phyloP scores from a whole-genome alignment of 2,888 invertebrate genomes.

The Tuta absoluta region DNA sequence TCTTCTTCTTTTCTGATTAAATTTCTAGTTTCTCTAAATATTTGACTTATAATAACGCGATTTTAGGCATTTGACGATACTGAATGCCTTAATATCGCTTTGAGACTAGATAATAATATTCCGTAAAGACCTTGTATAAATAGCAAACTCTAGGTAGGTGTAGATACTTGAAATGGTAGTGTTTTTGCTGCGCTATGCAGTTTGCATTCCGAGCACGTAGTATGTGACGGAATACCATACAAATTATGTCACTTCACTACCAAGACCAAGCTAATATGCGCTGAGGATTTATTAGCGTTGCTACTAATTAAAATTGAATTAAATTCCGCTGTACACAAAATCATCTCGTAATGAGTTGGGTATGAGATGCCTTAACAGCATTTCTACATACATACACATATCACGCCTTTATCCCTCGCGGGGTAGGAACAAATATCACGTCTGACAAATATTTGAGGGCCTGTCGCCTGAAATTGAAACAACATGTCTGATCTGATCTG shows the following conservation, averaged over 20 bases:
- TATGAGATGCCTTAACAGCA: not conserved
- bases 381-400: not conserved
- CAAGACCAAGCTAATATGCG: not conserved
- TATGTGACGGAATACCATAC: slow-evolving; percentile 8
- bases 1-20: too few species aligned
- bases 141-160: not conserved
- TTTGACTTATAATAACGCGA: too few species aligned
- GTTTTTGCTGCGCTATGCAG: not conserved
- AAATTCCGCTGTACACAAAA: not conserved
- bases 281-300: not conserved
- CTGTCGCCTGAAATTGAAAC: too few species aligned
- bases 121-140: not conserved
- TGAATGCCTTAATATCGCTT: not conserved
- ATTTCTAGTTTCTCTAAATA: too few species aligned
- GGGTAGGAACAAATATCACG: too few species aligned
- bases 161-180: slow-evolving; percentile 2
- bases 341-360: not conserved
- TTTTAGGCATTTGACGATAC: too few species aligned
- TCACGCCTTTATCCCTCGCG: too few species aligned
- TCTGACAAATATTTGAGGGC: too few species aligned
- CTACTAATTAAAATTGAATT: not conserved
- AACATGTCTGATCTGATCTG: too few species aligned
- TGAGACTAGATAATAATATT: not conserved
- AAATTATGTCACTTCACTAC: slow-evolving; percentile 8
- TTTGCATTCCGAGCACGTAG: slow-evolving; percentile 9